Evolutionary conservation across 2,113 vertebrate genomes (phyloP).

Genomic region (Sterrhoptilus dennistouni): DNA sequence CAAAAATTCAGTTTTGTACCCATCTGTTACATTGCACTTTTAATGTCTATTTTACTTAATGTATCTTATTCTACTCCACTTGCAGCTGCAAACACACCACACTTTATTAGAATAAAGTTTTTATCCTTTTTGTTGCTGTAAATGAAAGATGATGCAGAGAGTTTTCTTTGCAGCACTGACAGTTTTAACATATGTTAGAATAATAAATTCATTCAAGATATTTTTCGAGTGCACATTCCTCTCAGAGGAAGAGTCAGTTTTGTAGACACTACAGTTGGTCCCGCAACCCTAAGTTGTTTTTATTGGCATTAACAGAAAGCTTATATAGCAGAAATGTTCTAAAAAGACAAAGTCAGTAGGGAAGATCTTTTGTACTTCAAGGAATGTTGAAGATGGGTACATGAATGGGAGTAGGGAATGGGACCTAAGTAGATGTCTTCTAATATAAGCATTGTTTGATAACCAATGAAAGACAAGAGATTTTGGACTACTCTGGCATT

Average conservation of each 20-base stretch:
- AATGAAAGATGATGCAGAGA: background rate
- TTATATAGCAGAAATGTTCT: background rate
- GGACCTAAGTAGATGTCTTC: background rate
- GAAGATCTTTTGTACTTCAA: conserved; percentile 16
- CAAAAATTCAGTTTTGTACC: conserved; percentile 61
- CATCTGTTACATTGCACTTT: conserved; percentile 51
- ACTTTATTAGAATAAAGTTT: conserved; percentile 48
- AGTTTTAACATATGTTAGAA: conserved; percentile 38
- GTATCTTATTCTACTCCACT: background rate
- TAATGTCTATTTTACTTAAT: conserved; percentile 54
- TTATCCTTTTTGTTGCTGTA: background rate
- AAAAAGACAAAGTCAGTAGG: conserved; percentile 10
- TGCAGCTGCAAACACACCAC: background rate
- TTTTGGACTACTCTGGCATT: background rate
- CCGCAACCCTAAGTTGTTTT: conserved; percentile 37
- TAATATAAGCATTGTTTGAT: background rate
- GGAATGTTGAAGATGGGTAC: background rate
- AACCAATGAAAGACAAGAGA: background rate
- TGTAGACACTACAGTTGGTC: conserved; percentile 11
- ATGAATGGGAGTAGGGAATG: background rate
- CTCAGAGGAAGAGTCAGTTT: conserved; percentile 20
- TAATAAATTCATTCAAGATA: conserved; percentile 42
- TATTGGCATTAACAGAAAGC: background rate
- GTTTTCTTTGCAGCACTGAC: background rate
- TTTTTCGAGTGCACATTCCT: conserved; percentile 10